A percentile compares a stretch with the other conserved stretches of the same genome.
phyloP scores from a whole-genome alignment of 2,113 vertebrate genomes.

The Ia io region DNA sequence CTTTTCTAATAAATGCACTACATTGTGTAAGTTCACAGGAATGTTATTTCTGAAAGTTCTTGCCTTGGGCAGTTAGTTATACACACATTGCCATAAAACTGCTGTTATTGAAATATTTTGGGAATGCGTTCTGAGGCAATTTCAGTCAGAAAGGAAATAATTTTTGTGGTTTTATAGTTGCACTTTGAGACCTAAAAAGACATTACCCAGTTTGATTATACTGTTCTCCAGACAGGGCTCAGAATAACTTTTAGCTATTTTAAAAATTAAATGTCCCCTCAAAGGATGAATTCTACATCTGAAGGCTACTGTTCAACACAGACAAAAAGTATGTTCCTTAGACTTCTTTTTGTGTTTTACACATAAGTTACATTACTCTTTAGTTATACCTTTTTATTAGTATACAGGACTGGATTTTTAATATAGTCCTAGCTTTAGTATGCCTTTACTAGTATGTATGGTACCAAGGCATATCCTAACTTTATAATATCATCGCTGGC shows the following conservation, averaged over 20 bases:
- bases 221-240: neutral
- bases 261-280: neutral
- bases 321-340: neutral
- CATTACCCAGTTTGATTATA: neutral
- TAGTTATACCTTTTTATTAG: neutral
- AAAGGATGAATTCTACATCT: neutral
- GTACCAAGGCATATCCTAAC: neutral
- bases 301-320: neutral
- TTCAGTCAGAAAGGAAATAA: neutral
- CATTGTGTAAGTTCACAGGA: neutral
- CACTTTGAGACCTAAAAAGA: conserved; percentile 1
- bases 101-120: conserved; percentile 39
- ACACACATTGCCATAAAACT: neutral
- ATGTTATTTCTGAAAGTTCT: neutral
- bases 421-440: neutral
- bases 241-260: neutral
- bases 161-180: conserved; percentile 33
- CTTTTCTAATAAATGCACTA: neutral
- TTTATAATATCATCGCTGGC: neutral
- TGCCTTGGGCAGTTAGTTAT: neutral
- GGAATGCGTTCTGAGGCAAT: neutral
- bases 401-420: neutral
- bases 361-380: neutral
- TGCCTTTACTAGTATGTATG: neutral
- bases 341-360: neutral